A percentile compares a stretch with the other conserved stretches of the same genome.
phyloP scores from a whole-genome alignment of 2,113 vertebrate species.

The Corythoichthys haematopterus region DNA sequence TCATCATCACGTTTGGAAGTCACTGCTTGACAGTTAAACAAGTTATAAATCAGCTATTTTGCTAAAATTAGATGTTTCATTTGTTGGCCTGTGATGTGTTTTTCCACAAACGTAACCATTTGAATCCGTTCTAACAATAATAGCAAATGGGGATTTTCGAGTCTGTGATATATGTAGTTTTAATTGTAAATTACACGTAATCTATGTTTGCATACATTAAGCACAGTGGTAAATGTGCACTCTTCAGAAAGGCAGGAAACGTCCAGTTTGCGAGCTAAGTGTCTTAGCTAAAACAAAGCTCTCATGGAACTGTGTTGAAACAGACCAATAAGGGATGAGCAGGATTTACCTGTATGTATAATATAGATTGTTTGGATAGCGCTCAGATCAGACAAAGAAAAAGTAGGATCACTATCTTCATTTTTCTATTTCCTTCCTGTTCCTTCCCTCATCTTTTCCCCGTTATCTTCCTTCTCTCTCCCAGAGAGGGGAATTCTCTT shows the following conservation, averaged over 20 bases:
- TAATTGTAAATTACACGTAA: too few relatives aligned
- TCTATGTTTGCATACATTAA: too few relatives aligned
- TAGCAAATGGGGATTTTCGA: too few relatives aligned
- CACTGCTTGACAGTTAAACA: too few relatives aligned
- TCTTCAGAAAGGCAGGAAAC: neutral
- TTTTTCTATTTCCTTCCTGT: constrained; percentile 18
- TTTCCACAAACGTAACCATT: too few relatives aligned
- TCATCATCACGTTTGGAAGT: too few relatives aligned
- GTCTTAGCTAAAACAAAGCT: neutral
- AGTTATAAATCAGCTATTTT: too few relatives aligned
- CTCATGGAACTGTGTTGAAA: neutral
- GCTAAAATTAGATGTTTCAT: too few relatives aligned
- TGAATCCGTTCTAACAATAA: too few relatives aligned
- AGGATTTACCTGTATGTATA: neutral
- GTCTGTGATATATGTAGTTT: too few relatives aligned
- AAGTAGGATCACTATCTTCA: constrained; percentile 29
- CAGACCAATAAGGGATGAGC: neutral
- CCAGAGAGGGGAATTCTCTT: constrained; percentile 32
- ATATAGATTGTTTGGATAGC: constrained; percentile 51
- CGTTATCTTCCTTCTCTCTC: constrained; percentile 7
- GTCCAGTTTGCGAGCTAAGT: neutral
- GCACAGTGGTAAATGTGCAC: too few relatives aligned
- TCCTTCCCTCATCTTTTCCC: constrained; percentile 9
- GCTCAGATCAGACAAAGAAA: constrained; percentile 25
- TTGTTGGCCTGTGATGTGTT: too few relatives aligned